phyloP scores from a whole-genome alignment of 2,888 invertebrate genomes.

The Apocheima hispidaria region DNA sequence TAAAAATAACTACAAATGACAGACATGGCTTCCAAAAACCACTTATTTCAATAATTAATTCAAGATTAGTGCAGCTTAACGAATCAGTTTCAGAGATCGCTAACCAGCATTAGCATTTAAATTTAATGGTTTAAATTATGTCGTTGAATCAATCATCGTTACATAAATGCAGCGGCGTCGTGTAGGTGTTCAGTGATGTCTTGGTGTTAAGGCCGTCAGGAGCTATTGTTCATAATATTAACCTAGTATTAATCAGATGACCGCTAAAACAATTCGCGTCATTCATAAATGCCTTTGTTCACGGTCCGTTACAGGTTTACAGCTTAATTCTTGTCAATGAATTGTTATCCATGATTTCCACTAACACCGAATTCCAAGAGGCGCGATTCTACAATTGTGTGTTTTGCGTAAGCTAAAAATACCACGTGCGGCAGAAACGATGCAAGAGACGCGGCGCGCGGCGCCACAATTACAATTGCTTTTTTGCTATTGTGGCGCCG shows the following conservation, averaged over 20 bases:
- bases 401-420: too few species aligned
- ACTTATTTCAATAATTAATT: neutral
- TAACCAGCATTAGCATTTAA: conserved; percentile 24
- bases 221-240: conserved; percentile 24
- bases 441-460: too few species aligned
- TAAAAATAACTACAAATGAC: neutral
- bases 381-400: too few species aligned
- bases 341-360: too few species aligned
- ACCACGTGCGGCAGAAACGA: too few species aligned
- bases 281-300: neutral
- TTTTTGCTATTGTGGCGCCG: too few species aligned
- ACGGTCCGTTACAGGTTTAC: neutral
- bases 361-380: neutral
- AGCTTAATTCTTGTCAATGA: too few species aligned
- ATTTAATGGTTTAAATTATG: conserved; percentile 15
- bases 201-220: conserved; percentile 34
- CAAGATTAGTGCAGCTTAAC: conserved; percentile 1
- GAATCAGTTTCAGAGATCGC: conserved; percentile 21
- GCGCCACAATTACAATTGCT: too few species aligned
- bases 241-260: conserved; percentile 14
- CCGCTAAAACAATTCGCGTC: conserved; percentile 1
- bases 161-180: conserved; percentile 12
- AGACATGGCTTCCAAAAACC: neutral
- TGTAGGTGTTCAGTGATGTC: conserved; percentile 24
- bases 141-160: conserved; percentile 23